A percentile compares a stretch with the other conserved stretches of the same genome.
Evolutionary conservation across 2,113 vertebrate species (phyloP).

Genomic region (Panthera uncia): DNA sequence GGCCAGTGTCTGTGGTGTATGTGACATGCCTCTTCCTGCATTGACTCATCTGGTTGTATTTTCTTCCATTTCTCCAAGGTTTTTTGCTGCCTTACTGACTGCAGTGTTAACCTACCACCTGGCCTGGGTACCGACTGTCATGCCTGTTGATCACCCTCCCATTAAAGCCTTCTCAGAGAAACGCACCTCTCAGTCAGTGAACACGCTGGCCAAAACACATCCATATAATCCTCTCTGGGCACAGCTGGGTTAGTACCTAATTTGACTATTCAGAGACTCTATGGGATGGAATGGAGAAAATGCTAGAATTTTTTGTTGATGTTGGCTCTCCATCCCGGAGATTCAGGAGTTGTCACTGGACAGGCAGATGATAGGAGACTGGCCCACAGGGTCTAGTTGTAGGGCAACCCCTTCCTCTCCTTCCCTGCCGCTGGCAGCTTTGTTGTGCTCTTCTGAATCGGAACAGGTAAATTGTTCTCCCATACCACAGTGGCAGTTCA

Average conservation of each 20-base stretch:
- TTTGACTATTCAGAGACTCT: rapidly evolving
- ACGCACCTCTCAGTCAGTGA: constrained; percentile 89
- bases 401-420: rapidly evolving
- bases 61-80: constrained; percentile 81
- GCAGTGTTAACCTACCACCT: constrained; percentile 92
- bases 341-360: neutral
- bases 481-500: neutral
- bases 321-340: neutral
- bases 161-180: constrained; percentile 89
- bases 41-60: neutral
- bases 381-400: neutral
- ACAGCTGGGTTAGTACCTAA: constrained; percentile 89
- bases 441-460: neutral
- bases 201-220: constrained; percentile 90
- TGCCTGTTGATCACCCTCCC: constrained; percentile 91
- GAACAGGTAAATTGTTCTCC: neutral
- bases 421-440: neutral
- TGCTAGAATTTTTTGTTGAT: neutral
- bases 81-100: constrained; percentile 90
- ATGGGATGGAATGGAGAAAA: neutral
- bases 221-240: constrained; percentile 94
- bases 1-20: rapidly evolving
- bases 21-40: neutral
- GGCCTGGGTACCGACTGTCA: constrained; percentile 94
- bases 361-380: neutral